Conservation (phyloP, 1,140 invertebrate genomes). For the Drosophila burlai region DNA sequence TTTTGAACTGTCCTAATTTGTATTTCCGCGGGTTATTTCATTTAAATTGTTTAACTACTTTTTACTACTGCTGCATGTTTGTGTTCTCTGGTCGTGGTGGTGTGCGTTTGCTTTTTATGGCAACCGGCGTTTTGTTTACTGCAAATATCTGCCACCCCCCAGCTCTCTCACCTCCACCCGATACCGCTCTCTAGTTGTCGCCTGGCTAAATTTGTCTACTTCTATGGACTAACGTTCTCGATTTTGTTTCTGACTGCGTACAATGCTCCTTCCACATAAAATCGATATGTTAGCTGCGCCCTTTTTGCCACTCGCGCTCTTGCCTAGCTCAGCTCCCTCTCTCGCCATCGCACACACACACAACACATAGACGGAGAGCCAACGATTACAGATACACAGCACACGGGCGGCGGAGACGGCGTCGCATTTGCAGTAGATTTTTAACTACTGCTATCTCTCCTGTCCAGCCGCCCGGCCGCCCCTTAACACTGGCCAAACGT, state of each 20-base stretch:
- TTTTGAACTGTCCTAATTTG: constrained; percentile 64
- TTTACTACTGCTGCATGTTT: constrained; percentile 10
- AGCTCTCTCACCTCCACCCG: background rate
- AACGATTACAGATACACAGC: constrained; percentile 74
- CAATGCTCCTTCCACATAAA: constrained; percentile 74
- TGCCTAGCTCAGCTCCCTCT: constrained; percentile 20
- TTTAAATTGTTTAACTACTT: constrained; percentile 8
- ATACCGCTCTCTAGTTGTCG: background rate
- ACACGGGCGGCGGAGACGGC: constrained; percentile 30
- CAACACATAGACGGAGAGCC: constrained; percentile 12
- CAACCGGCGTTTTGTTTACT: constrained; percentile 67
- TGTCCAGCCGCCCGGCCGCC: constrained; percentile 15
- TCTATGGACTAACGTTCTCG: constrained; percentile 12
- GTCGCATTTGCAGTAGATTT: constrained; percentile 57
- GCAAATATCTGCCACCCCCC: constrained; percentile 26
- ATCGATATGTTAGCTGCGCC: constrained; percentile 77
- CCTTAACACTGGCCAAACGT: constrained; percentile 1
- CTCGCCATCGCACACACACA: constrained; percentile 3
- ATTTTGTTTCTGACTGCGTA: constrained; percentile 43
- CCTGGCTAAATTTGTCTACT: constrained; percentile 29
- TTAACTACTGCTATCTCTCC: constrained; percentile 41
- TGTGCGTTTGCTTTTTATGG: constrained; percentile 36
- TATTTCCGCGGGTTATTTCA: constrained; percentile 59
- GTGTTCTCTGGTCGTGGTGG: constrained; percentile 2
- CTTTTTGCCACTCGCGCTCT: constrained; percentile 67